Conservation (phyloP, 2,797 vertebrate genomes). For the Kryptolebias ocellatus region DNA sequence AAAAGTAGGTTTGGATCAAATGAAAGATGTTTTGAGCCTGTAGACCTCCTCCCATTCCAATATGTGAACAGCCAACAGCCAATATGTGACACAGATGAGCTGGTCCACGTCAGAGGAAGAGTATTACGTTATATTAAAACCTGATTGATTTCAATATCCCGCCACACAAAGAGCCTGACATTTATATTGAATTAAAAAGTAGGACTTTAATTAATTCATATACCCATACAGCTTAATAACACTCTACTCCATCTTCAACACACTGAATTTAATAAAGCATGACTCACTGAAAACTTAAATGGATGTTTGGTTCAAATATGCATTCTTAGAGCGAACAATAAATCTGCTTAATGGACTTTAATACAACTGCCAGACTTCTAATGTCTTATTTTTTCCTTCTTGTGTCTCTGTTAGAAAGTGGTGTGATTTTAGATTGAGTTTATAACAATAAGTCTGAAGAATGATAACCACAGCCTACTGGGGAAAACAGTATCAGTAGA, state of each 20-base stretch:
- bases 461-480: not conserved
- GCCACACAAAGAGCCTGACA: conserved; percentile 68
- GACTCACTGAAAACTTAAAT: conserved; percentile 74
- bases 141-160: conserved; percentile 76
- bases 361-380: conserved; percentile 48
- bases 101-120: conserved; percentile 43
- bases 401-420: conserved; percentile 4
- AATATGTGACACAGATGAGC: conserved; percentile 39
- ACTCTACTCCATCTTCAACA: conserved; percentile 59
- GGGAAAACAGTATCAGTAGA: not conserved
- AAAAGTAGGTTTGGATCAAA: conserved; percentile 44
- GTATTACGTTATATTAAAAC: conserved; percentile 65
- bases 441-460: conserved; percentile 12
- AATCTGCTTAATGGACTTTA: conserved; percentile 65
- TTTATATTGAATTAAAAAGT: conserved; percentile 75
- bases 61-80: conserved; percentile 37
- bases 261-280: conserved; percentile 68
- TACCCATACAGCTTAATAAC: conserved; percentile 62
- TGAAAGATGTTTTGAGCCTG: conserved; percentile 40
- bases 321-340: conserved; percentile 63
- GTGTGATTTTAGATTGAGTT: conserved; percentile 27
- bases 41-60: conserved; percentile 35
- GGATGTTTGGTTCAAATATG: conserved; percentile 69
- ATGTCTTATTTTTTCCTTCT: conserved; percentile 55
- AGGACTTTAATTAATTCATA: conserved; percentile 74